Evolutionary conservation across 2,888 invertebrate genomes (phyloP), one percentile per base, ranked within the genome.

Genomic region (Drosophila hamatofila): DNA sequence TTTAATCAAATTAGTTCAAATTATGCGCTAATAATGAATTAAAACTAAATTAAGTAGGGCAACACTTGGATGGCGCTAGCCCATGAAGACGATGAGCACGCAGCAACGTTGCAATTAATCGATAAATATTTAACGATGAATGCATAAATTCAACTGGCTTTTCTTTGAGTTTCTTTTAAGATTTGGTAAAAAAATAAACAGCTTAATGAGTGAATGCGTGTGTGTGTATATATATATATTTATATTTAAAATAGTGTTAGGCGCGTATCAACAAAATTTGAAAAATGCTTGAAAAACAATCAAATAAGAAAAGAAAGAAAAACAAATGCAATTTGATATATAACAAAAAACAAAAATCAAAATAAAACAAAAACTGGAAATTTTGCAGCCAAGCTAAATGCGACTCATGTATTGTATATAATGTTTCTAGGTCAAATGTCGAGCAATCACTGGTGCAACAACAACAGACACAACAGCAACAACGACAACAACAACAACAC

Each of bases 361-460:
- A 27, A 18, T 21, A 57, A 48, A 21, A 44, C 67, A 27, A 44
- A 76, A 74, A 73, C 55, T 72, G 73, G 74, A 78, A 70, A 76
- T 79, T 80, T 68, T 78, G 78, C 75, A 80, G 72, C 72, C 79
- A 82, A 73, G 77, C 65, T 75, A 71, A 75, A 82, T 66, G 71
- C 82, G 76, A 81, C 84, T 90, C 77, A 91, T 89, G 91, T 91
- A 90, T 91, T 92, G 90, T 92, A 91, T 92, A 93, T 93, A 93
- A 93, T 93, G 93, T 93, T 93, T 93, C 93, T 93, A 93, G 93
- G 93, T 93, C 92, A 88, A 93, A 92, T 92, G 89, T 92, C 91
- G 91, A 92, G 91, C 92, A 90, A 90, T 89, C 91, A 89, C 84
- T 92, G 91, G 91, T 91, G 91, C 91, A 91, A 91, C 92, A 92